Percentiles rank a stretch among this genome's conserved stretches.
Evolutionary conservation across 2,113 vertebrate genomes (phyloP).

Genomic region (Saccopteryx leptura): DNA sequence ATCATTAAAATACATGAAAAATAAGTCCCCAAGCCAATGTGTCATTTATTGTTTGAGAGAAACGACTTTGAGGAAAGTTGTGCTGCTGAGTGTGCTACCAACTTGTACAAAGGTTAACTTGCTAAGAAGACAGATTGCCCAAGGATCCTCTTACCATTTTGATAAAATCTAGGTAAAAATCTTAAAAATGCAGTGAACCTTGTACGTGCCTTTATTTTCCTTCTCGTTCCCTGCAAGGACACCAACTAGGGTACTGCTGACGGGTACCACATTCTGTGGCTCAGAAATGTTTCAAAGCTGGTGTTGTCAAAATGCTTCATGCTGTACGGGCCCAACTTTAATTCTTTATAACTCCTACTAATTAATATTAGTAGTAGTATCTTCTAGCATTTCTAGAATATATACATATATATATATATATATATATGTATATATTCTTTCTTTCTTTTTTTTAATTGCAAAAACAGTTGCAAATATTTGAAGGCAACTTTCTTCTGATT

Average conservation of each 20-base stretch:
- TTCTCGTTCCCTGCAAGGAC: neutral
- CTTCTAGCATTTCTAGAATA: neutral
- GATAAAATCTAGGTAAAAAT: neutral
- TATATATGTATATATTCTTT: too few relatives aligned
- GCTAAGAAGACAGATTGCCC: neutral
- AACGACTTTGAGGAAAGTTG: neutral
- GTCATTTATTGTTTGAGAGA: neutral
- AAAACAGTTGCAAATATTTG: neutral
- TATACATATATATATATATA: too few relatives aligned
- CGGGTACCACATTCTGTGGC: neutral
- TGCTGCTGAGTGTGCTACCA: neutral
- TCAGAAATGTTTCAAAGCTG: neutral
- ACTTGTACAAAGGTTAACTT: neutral
- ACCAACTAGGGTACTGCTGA: accelerated
- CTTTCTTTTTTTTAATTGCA: accelerated
- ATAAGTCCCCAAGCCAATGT: slow-evolving; percentile 53
- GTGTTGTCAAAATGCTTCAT: neutral
- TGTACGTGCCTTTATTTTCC: accelerated
- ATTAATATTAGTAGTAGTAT: neutral
- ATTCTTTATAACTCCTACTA: too few relatives aligned
- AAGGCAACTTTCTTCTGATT: neutral
- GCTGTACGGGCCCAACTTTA: neutral
- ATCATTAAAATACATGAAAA: slow-evolving; percentile 79
- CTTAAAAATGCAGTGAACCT: neutral
- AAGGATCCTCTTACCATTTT: neutral